Conservation (phyloP, 2,113 vertebrate genomes). For the Gasterosteus aculeatus region DNA sequence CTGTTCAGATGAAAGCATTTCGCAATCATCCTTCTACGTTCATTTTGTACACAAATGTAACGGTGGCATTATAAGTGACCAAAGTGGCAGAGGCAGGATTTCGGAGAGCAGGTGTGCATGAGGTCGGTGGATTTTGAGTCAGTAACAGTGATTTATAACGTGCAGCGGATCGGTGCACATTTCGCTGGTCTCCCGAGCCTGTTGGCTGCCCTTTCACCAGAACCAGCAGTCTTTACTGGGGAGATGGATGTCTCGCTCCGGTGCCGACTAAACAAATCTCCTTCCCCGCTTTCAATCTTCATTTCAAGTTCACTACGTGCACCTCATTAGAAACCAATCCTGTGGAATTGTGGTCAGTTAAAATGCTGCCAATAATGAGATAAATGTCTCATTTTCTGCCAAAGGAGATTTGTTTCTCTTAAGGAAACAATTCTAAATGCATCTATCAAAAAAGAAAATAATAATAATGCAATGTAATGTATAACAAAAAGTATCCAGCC, state of each 20-base stretch:
- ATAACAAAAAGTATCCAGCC: conserved; percentile 32
- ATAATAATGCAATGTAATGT: conserved; percentile 39
- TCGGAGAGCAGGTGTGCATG: conserved; percentile 56
- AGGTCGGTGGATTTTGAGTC: conserved; percentile 37
- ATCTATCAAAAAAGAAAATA: conserved; percentile 5
- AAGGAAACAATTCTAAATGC: conserved; percentile 10
- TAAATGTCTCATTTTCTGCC: conserved; percentile 30
- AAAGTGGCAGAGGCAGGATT: conserved; percentile 36
- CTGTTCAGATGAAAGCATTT: conserved; percentile 4
- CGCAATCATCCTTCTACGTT: conserved; percentile 27
- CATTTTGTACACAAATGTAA: not conserved
- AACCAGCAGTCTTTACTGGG: conserved; percentile 56
- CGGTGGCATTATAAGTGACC: no score
- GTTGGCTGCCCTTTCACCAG: conserved; percentile 65
- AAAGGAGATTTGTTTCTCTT: conserved; percentile 15
- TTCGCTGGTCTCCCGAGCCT: conserved; percentile 58
- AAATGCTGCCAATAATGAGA: conserved; percentile 34
- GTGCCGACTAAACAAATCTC: conserved; percentile 60
- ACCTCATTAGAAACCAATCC: conserved; percentile 52
- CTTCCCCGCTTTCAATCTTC: conserved; percentile 58
- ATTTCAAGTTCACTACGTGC: conserved; percentile 45
- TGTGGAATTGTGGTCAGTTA: conserved; percentile 32
- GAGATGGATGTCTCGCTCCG: conserved; percentile 65
- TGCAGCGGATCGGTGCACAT: conserved; percentile 55
- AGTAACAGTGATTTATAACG: conserved; percentile 71